Evolutionary conservation across 1,140 invertebrate genomes (phyloP), one percentile per base, ranked within the genome.

Genomic region (Cherax destructor): DNA sequence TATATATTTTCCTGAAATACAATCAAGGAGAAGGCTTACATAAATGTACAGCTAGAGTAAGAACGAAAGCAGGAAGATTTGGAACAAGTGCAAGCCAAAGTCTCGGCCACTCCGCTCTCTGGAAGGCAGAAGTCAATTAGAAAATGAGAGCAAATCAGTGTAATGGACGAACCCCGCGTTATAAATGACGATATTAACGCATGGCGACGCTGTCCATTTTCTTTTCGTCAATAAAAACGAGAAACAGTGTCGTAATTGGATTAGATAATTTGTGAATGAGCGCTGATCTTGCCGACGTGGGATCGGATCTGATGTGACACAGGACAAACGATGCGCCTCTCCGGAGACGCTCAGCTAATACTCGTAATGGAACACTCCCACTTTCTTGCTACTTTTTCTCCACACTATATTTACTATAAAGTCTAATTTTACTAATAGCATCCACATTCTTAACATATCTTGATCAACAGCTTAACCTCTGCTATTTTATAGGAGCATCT

Each of bases 211-310:
- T 91, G 83, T 91, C 88, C 88, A 85, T 91, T 91, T 91, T 85
- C 83, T 78, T 52, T 41, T 65, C 61, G 81, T 85, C 83, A 79
- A 91, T 85, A 91, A 91, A 91, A 91, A 91, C 88, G 72, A 91
- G 88, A 69, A 81, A 91, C 52, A 83, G 88, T 52, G 88, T 41
- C 88, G 88, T 91, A 91, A 91, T 91, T 85, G 88, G 88, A 91
- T 91, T 91, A 91, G 83, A 91, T 91, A 85, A 91, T 91, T 85
- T 91, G 88, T 91, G 88, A 91, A 91, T 91, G 88, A 91, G 83
- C 83, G 74, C 88, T 85, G 88, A 91, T 85, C 83, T 41, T 49
- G 74, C 59, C 83, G 88, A 91, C 88, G 76, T 77, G 88, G 76
- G 69, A 78, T 84, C 81, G 50, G 86, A 91, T 91, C 52, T 76